These are phyloP conservation scores for Serrognathus titanus DNA, from an alignment of 2,888 invertebrate genomes.

Conservation along the genomic window DNA sequence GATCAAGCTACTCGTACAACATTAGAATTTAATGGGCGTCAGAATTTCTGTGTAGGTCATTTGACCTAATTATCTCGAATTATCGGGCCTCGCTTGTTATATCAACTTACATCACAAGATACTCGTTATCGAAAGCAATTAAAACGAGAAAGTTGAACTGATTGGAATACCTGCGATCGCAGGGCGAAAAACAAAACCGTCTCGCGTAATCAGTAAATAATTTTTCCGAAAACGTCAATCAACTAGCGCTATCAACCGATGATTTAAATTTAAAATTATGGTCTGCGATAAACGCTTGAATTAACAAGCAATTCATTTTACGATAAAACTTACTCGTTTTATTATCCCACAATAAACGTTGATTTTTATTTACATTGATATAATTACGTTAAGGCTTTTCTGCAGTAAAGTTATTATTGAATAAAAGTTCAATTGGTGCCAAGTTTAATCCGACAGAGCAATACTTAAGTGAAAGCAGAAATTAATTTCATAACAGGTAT, in stretches of 20 bases:
- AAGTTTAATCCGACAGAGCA: too few relatives aligned
- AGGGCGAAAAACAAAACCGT: background rate
- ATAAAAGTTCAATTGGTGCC: too few relatives aligned
- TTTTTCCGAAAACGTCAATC: slow-evolving; percentile 1
- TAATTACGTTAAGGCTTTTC: too few relatives aligned
- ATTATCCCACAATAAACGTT: too few relatives aligned
- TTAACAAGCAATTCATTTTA: too few relatives aligned
- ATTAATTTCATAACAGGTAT: too few relatives aligned
- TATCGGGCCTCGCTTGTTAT: background rate
- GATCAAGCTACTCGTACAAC: background rate
- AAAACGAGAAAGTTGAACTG: slow-evolving; percentile 13
- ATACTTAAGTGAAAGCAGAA: too few relatives aligned
- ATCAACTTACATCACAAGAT: slow-evolving; percentile 1
- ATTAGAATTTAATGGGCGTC: background rate
- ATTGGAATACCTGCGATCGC: slow-evolving; percentile 5
- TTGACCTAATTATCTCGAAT: background rate
- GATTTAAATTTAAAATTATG: too few relatives aligned
- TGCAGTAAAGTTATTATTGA: too few relatives aligned
- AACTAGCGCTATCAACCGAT: background rate
- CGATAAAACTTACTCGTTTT: too few relatives aligned
- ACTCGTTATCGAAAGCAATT: slow-evolving; percentile 5
- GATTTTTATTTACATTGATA: too few relatives aligned
- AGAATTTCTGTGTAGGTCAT: background rate
- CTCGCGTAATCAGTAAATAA: background rate
- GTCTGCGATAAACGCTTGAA: too few relatives aligned